Conservation (phyloP, 2,797 vertebrate genomes). For the Anniella stebbinsi region DNA sequence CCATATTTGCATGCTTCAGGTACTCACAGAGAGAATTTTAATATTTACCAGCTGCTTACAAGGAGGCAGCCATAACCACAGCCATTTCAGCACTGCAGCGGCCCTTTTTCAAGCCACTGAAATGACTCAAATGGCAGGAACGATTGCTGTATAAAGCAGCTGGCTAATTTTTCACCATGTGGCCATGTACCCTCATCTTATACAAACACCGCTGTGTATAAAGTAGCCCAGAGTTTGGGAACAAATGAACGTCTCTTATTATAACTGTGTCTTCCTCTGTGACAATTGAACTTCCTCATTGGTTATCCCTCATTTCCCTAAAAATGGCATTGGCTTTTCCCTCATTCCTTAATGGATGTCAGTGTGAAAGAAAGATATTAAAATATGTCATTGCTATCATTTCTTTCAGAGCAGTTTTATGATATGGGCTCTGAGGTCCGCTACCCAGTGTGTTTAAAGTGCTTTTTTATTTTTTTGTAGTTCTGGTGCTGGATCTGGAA, state of each 20-base stretch:
- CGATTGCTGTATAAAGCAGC: not conserved
- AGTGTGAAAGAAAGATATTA: not conserved
- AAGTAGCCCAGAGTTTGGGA: not conserved
- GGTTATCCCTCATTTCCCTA: not conserved
- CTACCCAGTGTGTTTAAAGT: not conserved
- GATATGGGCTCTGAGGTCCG: not conserved
- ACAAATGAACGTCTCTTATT: not conserved
- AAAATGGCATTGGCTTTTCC: not conserved
- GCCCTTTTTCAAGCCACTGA: not conserved
- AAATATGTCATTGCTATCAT: not conserved
- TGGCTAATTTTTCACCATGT: not conserved
- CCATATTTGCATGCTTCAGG: not conserved
- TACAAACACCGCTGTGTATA: not conserved
- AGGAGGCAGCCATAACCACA: not conserved
- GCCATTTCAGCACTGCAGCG: not conserved
- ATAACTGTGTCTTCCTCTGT: not conserved
- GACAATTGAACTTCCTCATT: not conserved
- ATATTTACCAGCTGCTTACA: not conserved
- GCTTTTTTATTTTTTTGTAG: not conserved
- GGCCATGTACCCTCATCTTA: not conserved
- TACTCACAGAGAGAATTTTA: not conserved
- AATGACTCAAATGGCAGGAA: not conserved
- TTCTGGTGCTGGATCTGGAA: not conserved
- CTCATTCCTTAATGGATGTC: rapidly evolving
- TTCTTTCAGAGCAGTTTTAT: not conserved